Conservation (phyloP, 2,888 invertebrate species). For the Diarsia mendica region DNA sequence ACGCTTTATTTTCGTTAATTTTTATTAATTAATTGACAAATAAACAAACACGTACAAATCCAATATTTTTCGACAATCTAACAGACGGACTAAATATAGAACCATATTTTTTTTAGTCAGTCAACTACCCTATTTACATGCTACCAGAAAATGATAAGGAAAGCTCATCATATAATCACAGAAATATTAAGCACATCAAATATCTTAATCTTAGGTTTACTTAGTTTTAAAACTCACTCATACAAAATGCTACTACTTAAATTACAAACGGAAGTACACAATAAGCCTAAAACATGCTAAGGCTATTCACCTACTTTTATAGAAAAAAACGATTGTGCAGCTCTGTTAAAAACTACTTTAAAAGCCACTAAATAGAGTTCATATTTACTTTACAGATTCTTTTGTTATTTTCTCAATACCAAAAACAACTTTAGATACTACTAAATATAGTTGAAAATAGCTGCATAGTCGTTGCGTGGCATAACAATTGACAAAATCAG, state of each 20-base stretch:
- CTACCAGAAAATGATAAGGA: neutral
- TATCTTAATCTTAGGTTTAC: neutral
- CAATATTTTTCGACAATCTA: too few species aligned
- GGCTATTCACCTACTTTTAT: conserved; percentile 6
- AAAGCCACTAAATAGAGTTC: neutral
- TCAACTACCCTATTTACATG: neutral
- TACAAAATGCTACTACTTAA: conserved; percentile 52
- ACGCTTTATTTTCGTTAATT: too few species aligned
- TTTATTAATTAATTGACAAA: too few species aligned
- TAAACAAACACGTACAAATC: too few species aligned
- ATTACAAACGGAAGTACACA: conserved; percentile 21
- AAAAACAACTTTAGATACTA: conserved; percentile 7
- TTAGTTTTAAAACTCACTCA: neutral
- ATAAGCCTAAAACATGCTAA: conserved; percentile 33
- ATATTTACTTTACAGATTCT: too few species aligned
- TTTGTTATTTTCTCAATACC: neutral
- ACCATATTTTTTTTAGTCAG: too few species aligned
- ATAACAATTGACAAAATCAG: conserved; percentile 30
- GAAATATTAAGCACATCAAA: neutral
- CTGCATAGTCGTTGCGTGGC: conserved; percentile 44
- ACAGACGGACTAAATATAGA: too few species aligned
- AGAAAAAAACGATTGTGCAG: conserved; percentile 33
- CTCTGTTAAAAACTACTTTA: conserved; percentile 20
- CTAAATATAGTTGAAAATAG: conserved; percentile 23
- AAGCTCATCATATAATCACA: conserved; percentile 5